phyloP scores from a whole-genome alignment of 2,888 invertebrate species.

The Heliconius erato region DNA sequence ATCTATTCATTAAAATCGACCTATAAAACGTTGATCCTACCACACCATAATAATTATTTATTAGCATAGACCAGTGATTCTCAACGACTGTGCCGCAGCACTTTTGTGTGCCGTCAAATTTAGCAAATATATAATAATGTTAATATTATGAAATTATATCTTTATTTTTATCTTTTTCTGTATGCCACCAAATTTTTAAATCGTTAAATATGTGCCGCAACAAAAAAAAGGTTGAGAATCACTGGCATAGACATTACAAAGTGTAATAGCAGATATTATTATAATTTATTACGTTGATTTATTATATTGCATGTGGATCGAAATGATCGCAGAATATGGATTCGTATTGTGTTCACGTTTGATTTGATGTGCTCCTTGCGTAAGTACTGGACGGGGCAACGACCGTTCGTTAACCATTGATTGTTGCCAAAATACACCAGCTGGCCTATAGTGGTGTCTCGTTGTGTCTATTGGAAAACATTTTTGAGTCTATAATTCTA shows the following conservation, averaged over 20 bases:
- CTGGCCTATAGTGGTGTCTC: constrained; percentile 37
- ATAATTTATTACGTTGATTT: constrained; percentile 33
- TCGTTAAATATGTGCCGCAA: no score
- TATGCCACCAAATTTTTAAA: no score
- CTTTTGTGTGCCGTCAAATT: no score
- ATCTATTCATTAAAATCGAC: background rate
- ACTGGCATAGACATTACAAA: background rate
- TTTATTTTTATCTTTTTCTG: no score
- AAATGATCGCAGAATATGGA: constrained; percentile 33
- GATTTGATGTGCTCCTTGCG: constrained; percentile 46
- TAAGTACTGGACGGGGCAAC: constrained; percentile 48
- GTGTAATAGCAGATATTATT: constrained; percentile 19
- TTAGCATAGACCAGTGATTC: constrained; percentile 1
- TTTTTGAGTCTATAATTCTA: no score
- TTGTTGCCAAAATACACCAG: constrained; percentile 52
- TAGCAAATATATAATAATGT: no score
- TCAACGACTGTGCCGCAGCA: no score
- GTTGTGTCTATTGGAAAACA: background rate
- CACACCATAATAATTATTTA: constrained; percentile 17
- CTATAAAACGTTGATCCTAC: constrained; percentile 7
- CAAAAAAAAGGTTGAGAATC: no score
- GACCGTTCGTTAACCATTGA: constrained; percentile 51
- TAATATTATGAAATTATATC: no score
- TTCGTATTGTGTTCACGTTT: constrained; percentile 35
- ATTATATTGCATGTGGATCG: constrained; percentile 34